Conservation (phyloP, 2,888 invertebrate genomes). For the Leucoptera coffeella region DNA sequence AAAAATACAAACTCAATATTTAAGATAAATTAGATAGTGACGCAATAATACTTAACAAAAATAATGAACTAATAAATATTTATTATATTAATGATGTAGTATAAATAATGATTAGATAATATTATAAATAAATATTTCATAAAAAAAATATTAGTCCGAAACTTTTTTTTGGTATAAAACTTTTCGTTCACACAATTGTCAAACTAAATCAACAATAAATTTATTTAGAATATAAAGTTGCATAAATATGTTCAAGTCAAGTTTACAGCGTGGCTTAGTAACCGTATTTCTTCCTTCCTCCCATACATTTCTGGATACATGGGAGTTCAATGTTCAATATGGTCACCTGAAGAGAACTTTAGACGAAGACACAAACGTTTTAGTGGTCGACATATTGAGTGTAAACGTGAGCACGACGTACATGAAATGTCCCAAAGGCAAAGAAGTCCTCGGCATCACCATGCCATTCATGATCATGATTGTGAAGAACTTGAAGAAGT, state of each 20-base stretch:
- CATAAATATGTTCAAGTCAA: conserved; percentile 59
- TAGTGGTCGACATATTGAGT: conserved; percentile 92
- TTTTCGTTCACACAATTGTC: too few species aligned
- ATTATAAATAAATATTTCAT: too few species aligned
- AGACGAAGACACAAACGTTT: conserved; percentile 93
- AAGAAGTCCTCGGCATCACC: conserved; percentile 90
- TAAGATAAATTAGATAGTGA: too few species aligned
- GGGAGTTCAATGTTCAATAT: conserved; percentile 73
- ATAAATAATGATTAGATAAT: too few species aligned
- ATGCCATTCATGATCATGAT: conserved; percentile 95
- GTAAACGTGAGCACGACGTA: conserved; percentile 95
- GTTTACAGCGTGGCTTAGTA: conserved; percentile 55
- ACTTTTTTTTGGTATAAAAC: too few species aligned
- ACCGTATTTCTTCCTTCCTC: conserved; percentile 57
- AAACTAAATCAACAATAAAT: too few species aligned
- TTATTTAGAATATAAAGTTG: too few species aligned
- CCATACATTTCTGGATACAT: conserved; percentile 48
- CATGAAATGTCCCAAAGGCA: conserved; percentile 88
- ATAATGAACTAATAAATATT: too few species aligned
- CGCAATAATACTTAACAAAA: too few species aligned
- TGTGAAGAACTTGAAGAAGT: conserved; percentile 95
- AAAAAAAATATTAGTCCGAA: too few species aligned
- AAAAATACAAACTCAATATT: too few species aligned
- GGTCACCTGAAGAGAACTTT: conserved; percentile 95
- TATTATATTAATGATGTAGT: too few species aligned